Conservation (phyloP, 2,888 invertebrate species). For the Platycnemis pennipes region DNA sequence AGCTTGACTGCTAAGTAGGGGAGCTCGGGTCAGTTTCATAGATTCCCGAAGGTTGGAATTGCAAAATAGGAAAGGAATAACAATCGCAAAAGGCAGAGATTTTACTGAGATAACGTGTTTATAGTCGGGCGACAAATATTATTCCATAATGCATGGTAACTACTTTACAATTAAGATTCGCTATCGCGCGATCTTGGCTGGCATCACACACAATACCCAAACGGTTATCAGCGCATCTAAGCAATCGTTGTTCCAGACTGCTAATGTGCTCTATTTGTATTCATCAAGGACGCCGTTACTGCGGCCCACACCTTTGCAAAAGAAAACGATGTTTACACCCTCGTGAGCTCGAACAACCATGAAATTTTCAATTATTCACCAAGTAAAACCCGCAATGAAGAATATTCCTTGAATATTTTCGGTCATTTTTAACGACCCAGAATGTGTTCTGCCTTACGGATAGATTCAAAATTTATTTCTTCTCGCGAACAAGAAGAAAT, state of each 20-base stretch:
- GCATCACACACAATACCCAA: neutral
- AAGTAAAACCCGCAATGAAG: too few relatives aligned
- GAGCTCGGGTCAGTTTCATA: neutral
- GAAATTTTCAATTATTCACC: too few relatives aligned
- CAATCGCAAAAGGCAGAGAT: neutral
- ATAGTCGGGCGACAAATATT: neutral
- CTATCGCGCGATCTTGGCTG: neutral
- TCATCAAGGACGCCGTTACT: neutral
- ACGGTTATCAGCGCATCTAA: neutral
- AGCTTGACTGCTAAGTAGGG: neutral
- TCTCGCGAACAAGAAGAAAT: too few relatives aligned
- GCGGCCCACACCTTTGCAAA: neutral
- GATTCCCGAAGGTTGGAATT: neutral
- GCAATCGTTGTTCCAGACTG: neutral
- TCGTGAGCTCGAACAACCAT: too few relatives aligned
- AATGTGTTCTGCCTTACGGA: too few relatives aligned
- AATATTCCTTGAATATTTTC: too few relatives aligned
- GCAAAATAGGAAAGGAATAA: neutral
- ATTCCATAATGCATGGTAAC: conserved; percentile 17
- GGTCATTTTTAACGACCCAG: too few relatives aligned
- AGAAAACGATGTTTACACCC: too few relatives aligned
- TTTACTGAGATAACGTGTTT: neutral
- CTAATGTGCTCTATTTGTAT: conserved; percentile 6
- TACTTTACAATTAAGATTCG: conserved; percentile 11
- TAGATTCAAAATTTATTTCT: too few relatives aligned